Evolutionary conservation across 2,797 vertebrate species (phyloP).

Genomic region (Rhodeus uyekii): DNA sequence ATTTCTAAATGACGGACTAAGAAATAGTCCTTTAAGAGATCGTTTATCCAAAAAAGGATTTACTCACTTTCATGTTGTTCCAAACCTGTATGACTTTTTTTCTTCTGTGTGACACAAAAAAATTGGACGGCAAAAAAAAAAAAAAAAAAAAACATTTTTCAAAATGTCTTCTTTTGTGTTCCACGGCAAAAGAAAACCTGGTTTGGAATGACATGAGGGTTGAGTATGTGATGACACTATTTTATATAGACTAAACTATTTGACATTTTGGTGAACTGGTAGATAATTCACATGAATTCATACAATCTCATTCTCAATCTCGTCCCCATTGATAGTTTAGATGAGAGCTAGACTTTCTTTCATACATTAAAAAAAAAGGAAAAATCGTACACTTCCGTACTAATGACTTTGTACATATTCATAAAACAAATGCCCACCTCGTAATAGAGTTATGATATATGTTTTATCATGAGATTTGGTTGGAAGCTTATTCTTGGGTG

Average conservation of each 20-base stretch:
- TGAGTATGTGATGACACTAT: neutral
- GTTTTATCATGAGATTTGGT: constrained; percentile 5
- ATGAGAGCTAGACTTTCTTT: neutral
- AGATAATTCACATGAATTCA: neutral
- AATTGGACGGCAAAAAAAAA: too few relatives aligned
- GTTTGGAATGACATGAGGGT: neutral
- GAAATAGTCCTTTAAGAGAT: neutral
- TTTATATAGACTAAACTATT: neutral
- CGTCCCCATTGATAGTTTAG: neutral
- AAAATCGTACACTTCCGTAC: neutral
- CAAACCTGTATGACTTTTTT: neutral
- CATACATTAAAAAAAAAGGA: neutral
- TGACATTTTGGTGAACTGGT: neutral
- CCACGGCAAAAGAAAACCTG: neutral
- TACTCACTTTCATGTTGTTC: neutral
- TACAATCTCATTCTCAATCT: neutral
- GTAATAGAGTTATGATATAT: too few relatives aligned
- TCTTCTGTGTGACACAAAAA: neutral
- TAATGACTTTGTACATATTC: neutral
- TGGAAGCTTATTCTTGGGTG: neutral
- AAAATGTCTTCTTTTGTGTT: neutral
- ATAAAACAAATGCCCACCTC: neutral
- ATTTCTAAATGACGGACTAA: neutral
- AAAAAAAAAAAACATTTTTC: too few relatives aligned
- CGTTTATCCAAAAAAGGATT: neutral